phyloP scores from a whole-genome alignment of 2,888 invertebrate genomes.

The Tetragonula carbonaria region DNA sequence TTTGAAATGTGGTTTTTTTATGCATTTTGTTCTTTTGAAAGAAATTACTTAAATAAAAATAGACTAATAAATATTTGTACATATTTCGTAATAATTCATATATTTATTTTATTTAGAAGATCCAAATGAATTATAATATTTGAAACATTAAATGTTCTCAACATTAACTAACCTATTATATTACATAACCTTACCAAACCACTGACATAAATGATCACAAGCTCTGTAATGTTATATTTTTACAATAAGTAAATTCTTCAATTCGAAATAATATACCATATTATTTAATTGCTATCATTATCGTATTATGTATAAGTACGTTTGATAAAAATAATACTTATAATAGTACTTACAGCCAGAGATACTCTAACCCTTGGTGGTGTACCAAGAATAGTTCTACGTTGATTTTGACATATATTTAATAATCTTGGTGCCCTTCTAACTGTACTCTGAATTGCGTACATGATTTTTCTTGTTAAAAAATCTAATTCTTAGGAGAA shows the following conservation, averaged over 20 bases:
- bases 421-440: conserved; percentile 23
- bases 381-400: conserved; percentile 27
- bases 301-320: conserved; percentile 39
- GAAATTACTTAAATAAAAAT: neutral
- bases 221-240: neutral
- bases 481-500: neutral
- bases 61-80: neutral
- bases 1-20: too few relatives aligned
- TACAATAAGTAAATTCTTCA: neutral
- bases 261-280: neutral
- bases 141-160: neutral
- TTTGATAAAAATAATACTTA: conserved; percentile 36
- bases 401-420: conserved; percentile 21
- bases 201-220: neutral
- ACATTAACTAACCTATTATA: neutral
- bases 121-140: neutral
- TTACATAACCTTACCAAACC: neutral
- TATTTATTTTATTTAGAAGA: neutral
- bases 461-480: conserved; percentile 33
- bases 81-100: neutral
- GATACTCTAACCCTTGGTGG: conserved; percentile 42
- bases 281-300: neutral
- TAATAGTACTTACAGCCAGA: conserved; percentile 45
- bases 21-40: neutral
- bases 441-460: conserved; percentile 33